Conservation (phyloP, 1,140 invertebrate species). For the Drosophila santomea region DNA sequence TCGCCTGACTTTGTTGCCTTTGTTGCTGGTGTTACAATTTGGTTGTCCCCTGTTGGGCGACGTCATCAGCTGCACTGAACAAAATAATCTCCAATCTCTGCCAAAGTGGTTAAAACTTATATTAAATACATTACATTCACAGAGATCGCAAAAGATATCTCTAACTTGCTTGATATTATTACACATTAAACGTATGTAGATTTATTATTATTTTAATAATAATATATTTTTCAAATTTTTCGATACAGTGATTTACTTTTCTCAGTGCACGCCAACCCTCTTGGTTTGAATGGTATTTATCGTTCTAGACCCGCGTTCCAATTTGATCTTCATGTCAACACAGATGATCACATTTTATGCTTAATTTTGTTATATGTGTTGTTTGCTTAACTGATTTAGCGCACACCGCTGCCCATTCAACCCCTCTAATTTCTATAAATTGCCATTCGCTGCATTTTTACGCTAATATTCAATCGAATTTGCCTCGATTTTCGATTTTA, state of each 20-base stretch:
- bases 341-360: conserved; percentile 84
- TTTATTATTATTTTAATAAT: no score
- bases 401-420: conserved; percentile 19
- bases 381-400: conserved; percentile 73
- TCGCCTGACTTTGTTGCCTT: conserved; percentile 47
- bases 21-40: conserved; percentile 80
- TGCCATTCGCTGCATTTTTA: conserved; percentile 29
- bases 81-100: not conserved
- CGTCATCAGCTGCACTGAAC: conserved; percentile 27
- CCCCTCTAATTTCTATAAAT: conserved; percentile 7
- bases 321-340: conserved; percentile 84
- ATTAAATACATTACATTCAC: no score
- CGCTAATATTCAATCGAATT: conserved; percentile 58
- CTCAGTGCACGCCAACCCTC: conserved; percentile 32
- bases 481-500: conserved; percentile 69
- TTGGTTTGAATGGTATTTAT: conserved; percentile 1
- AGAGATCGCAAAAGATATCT: no score
- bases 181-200: no score
- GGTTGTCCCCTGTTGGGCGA: conserved; percentile 59
- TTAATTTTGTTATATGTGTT: conserved; percentile 72
- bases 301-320: conserved; percentile 16
- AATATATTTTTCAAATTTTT: no score
- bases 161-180: no score
- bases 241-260: not conserved
- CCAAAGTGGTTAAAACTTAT: no score